These are phyloP conservation scores for Enteromius anoplus DNA, from an alignment of 2,797 vertebrate genomes.

Conservation along the genomic window DNA sequence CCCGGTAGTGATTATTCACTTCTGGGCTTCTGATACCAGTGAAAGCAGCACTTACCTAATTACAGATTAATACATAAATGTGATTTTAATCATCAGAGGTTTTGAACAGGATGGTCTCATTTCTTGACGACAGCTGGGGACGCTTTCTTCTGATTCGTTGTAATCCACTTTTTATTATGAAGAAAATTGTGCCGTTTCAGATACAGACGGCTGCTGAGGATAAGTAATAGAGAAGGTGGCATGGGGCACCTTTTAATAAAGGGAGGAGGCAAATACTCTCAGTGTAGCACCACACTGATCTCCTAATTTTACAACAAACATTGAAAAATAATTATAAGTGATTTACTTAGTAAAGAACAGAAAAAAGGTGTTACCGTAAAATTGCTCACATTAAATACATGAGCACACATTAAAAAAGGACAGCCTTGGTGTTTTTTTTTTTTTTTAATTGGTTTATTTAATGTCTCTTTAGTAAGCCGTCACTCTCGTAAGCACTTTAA, in stretches of 20 bases:
- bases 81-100: conserved; percentile 85
- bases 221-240: conserved; percentile 37
- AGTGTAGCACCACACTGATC: conserved; percentile 35
- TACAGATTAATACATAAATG: conserved; percentile 83
- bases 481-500: conserved; percentile 50
- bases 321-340: conserved; percentile 30
- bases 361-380: conserved; percentile 9
- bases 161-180: conserved; percentile 99
- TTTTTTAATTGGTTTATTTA: conserved; percentile 37
- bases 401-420: conserved; percentile 39
- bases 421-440: neutral
- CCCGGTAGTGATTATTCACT: conserved; percentile 39
- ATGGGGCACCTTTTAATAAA: conserved; percentile 53
- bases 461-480: conserved; percentile 40
- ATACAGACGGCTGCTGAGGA: conserved; percentile 75
- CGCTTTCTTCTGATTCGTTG: conserved; percentile 90
- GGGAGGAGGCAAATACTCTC: conserved; percentile 39
- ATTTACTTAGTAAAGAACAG: conserved; percentile 38
- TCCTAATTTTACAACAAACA: conserved; percentile 39
- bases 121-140: conserved; percentile 98
- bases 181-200: conserved; percentile 89
- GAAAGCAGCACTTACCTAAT: conserved; percentile 66
- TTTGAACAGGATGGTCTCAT: conserved; percentile 86
- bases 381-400: conserved; percentile 42
- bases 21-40: conserved; percentile 51